Base-by-base conservation (phyloP, 1,140 invertebrate genomes). In the Brachionus rotundiformis region DNA sequence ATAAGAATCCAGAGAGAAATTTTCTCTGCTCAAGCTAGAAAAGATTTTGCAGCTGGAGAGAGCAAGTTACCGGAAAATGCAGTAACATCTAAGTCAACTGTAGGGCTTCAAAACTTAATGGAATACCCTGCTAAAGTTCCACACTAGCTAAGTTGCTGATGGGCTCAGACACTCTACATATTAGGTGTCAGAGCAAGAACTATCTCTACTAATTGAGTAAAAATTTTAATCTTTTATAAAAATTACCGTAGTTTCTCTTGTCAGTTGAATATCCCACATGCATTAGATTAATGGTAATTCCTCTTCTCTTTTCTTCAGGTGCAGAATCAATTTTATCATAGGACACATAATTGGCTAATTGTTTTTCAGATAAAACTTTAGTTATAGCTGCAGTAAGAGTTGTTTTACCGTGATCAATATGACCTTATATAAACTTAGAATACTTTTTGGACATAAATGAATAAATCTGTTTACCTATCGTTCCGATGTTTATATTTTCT, bases 371-470 rank as follows among this genome's bases (percentile, higher is more conserved):
- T n/a, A 87, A 80, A n/a, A 88, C 85, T 84, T 79, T 79, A 0
- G 96, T 99, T 79, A 99, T 97, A 3, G 96, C 96, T n/a, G 96
- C 94, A 33, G 96, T 98, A 8, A 98, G 88, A 0, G 96, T 98
- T 2, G 96, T 98, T 90, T 99, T 98, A 0, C 96, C 95, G 89
- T 98, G 96, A 90, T 99, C 96, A 27, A 99, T 95, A 89, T 98
- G 96, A 0, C 96, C 96, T 79, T 33, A 16, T 8, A 44, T 25
- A 19, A 73, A n/a, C n/a, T 73, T 44, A 3, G 13, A 39, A 13
- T 44, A 25, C 13, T 23, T 44, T 27, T 73, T 44, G 19, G 2
- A 23, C 8, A 33, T 13, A 39, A 77, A 54, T 47, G 6, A 3
- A 33, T n/a, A 36, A 75, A 16, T 77, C 0, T 59, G 19, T 11